These are phyloP conservation scores for Drosophila percnosoma DNA, from an alignment of 2,888 invertebrate species.

Conservation along the genomic window DNA sequence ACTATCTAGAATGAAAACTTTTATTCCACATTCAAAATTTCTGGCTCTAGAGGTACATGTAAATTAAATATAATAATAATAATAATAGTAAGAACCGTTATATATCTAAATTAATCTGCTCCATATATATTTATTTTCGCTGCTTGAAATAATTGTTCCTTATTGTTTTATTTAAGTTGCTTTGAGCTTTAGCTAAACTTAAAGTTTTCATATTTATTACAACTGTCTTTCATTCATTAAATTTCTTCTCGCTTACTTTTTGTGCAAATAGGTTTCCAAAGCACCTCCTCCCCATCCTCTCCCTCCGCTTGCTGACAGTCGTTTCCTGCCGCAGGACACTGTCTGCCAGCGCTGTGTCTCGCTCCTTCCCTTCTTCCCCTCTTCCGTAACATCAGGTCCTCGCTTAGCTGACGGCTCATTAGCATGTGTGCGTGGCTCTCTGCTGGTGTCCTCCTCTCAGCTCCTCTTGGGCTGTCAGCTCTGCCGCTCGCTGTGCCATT, in stretches of 20 bases:
- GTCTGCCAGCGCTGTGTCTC: slow-evolving; percentile 9
- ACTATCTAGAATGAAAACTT: fast-evolving
- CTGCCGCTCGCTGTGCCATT: slow-evolving; percentile 59
- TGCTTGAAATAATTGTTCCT: not conserved
- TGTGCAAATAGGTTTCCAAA: slow-evolving; percentile 7
- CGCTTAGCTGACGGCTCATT: slow-evolving; percentile 65
- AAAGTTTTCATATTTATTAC: not conserved
- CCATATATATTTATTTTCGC: not conserved
- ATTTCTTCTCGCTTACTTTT: not conserved
- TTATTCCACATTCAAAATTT: not conserved
- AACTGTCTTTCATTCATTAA: not conserved
- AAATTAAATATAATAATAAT: too few species aligned
- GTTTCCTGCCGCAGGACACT: slow-evolving; percentile 58
- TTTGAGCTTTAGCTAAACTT: not conserved
- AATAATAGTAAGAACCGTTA: too few species aligned
- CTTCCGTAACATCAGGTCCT: slow-evolving; percentile 1
- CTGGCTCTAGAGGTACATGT: not conserved
- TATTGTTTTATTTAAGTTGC: not conserved
- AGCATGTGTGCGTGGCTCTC: slow-evolving; percentile 58
- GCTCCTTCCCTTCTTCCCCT: not conserved
- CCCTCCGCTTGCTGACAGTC: slow-evolving; percentile 57
- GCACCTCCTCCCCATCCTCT: not conserved
- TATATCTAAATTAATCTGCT: not conserved
- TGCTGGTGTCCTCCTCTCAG: not conserved
- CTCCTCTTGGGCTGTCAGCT: slow-evolving; percentile 51